Conservation (phyloP, 2,113 vertebrate genomes). For the Chroicocephalus ridibundus region DNA sequence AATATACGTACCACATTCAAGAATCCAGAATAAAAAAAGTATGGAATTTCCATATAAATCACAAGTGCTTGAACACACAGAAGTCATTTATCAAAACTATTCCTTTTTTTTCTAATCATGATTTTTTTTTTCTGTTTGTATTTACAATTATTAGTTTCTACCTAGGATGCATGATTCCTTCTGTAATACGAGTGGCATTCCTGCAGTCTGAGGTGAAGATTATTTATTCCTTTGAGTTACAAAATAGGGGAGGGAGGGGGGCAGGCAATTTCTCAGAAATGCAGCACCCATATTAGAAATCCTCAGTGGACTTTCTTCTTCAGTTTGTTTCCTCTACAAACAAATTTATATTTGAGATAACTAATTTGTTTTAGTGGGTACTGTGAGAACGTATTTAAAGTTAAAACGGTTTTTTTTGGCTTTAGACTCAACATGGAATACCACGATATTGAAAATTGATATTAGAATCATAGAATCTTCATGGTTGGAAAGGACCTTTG, state of each 20-base stretch:
- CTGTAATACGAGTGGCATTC: not conserved
- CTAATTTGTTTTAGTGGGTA: not conserved
- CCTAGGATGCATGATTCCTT: not conserved
- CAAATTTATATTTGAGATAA: not conserved
- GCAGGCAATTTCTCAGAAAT: not conserved
- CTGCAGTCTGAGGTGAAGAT: not conserved
- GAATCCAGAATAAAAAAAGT: not conserved
- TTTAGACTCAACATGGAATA: not conserved
- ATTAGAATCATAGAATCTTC: too few relatives aligned
- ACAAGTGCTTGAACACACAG: not conserved
- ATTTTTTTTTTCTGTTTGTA: not conserved
- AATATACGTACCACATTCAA: not conserved
- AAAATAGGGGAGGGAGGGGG: not conserved
- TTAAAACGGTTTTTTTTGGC: not conserved
- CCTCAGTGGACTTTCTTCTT: not conserved
- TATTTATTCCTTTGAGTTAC: not conserved
- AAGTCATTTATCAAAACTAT: slow-evolving; percentile 11
- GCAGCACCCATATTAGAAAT: not conserved
- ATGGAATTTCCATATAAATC: slow-evolving; percentile 13
- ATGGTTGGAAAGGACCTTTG: too few relatives aligned
- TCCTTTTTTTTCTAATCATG: not conserved
- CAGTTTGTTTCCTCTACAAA: not conserved
- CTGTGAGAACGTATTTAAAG: not conserved
- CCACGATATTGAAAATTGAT: not conserved
- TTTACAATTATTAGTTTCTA: not conserved